These are phyloP conservation scores for Heliothis peltigera DNA, from an alignment of 2,888 invertebrate species.

Conservation along the genomic window DNA sequence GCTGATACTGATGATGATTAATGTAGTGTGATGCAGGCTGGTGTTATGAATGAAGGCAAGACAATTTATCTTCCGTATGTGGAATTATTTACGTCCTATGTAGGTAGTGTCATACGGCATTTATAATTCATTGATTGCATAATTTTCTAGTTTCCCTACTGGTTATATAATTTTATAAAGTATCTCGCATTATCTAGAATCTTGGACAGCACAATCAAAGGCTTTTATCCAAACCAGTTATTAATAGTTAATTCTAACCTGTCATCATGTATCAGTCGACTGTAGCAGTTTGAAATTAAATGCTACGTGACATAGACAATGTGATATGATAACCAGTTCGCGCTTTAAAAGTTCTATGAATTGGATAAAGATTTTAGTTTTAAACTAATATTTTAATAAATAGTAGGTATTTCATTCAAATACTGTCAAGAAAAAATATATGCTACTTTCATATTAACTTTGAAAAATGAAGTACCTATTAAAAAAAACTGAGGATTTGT, in stretches of 20 bases:
- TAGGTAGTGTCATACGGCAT: no score
- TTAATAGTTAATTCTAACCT: conserved; percentile 35
- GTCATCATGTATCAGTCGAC: conserved; percentile 37
- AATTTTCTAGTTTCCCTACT: no score
- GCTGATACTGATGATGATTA: no score
- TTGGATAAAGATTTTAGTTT: no score
- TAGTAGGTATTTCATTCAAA: no score
- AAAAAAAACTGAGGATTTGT: no score
- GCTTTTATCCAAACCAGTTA: conserved; percentile 32
- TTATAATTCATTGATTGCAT: no score
- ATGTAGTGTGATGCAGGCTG: conserved; percentile 11
- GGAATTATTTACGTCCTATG: no score
- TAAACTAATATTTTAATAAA: no score
- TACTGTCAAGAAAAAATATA: no score
- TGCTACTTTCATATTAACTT: no score
- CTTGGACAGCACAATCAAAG: conserved; percentile 37
- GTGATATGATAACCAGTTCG: conserved; percentile 15
- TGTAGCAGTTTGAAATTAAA: conserved; percentile 36
- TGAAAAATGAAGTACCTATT: no score
- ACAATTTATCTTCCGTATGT: not conserved
- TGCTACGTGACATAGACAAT: conserved; percentile 39
- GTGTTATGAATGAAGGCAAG: conserved; percentile 29
- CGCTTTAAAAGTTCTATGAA: not conserved
- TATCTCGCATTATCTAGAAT: conserved; percentile 33
- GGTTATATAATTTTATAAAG: conserved; percentile 17